Evolutionary conservation across 2,113 vertebrate species (phyloP), one percentile per base, ranked within the genome.

Genomic region (Lates calcarifer): DNA sequence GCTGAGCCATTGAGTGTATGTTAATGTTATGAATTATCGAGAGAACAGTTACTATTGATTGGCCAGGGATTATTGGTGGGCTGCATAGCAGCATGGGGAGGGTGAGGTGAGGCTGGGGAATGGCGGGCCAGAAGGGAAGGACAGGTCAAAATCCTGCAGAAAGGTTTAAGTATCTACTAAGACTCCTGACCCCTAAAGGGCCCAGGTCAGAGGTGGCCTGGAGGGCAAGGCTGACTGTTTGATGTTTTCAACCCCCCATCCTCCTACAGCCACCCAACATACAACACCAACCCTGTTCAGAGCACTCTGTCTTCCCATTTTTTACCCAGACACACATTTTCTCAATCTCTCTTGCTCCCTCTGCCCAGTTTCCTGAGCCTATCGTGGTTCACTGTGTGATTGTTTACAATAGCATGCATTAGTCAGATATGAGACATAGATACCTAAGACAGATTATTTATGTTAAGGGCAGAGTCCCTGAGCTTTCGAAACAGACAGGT

Each of bases 21-120:
- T 95, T 96, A 96, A 96, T 95, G 94, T 95, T 95, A 95, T 96
- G 95, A 95, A 96, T 96, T 96, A 96, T 95, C 94, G 95, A 95
- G 94, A 95, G 94, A 95, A 94, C 94, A 94, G 94, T 95, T 95
- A 94, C 94, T 96, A 96, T 96, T 94, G 95, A 96, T 95, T 92
- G 92, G 91, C 76, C 70, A 85, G 72, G 92, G 94, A 96, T 95
- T 95, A 95, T 94, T 93, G 94, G 92, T 93, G 91, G 92, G 91
- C 84, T 83, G 79, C 79, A 72, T 64, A 65, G 90, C 39, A 62
- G 86, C 63, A 80, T 63, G 85, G 72, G 84, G 72, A 74, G 88
- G 81, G 86, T 35, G 39, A 72, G 85, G 64, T 35, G 47, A 75
- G 57, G 63, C 55, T 77, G 58, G 80, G 69, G 85, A 86, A 90